phyloP scores from a whole-genome alignment of 1,140 invertebrate species.

The Gonatopus flavifemur region DNA sequence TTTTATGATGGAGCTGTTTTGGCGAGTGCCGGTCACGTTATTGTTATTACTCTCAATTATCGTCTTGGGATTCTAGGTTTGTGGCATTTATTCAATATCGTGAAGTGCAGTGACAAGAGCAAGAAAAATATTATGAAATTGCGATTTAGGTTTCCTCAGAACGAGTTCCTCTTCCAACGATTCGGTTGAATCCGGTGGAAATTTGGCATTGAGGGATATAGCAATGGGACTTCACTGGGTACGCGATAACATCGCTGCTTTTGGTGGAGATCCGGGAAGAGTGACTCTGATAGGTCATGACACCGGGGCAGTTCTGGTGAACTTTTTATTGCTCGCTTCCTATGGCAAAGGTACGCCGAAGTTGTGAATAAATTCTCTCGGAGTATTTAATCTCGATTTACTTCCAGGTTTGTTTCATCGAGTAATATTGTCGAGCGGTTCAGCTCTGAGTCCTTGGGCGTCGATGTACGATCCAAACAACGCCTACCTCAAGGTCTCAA shows the following conservation, averaged over 20 bases:
- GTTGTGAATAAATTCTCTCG: too few species aligned
- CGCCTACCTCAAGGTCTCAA: slow-evolving; percentile 70
- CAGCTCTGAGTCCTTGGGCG: slow-evolving; percentile 82
- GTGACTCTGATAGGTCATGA: slow-evolving; percentile 87
- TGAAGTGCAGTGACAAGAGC: background rate
- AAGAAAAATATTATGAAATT: background rate
- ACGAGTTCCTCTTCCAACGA: slow-evolving; percentile 61
- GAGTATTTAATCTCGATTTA: slow-evolving; percentile 5
- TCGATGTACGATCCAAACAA: slow-evolving; percentile 73
- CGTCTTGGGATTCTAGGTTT: slow-evolving; percentile 84
- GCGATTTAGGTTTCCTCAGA: slow-evolving; percentile 68
- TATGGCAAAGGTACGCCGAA: slow-evolving; percentile 66
- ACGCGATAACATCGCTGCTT: slow-evolving; percentile 74
- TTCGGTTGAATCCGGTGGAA: slow-evolving; percentile 61
- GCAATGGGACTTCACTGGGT: slow-evolving; percentile 76
- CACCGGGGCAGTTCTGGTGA: slow-evolving; percentile 81
- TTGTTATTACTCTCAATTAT: slow-evolving; percentile 89
- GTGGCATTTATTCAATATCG: slow-evolving; percentile 17
- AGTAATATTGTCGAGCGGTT: slow-evolving; percentile 83
- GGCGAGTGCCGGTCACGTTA: slow-evolving; percentile 82
- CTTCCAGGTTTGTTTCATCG: slow-evolving; percentile 77
- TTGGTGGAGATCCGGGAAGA: slow-evolving; percentile 77
- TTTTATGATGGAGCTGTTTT: slow-evolving; percentile 86
- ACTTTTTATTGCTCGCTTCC: slow-evolving; percentile 78
- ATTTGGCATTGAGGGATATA: slow-evolving; percentile 75